phyloP scores from a whole-genome alignment of 2,113 vertebrate genomes.

The Elephas maximus region DNA sequence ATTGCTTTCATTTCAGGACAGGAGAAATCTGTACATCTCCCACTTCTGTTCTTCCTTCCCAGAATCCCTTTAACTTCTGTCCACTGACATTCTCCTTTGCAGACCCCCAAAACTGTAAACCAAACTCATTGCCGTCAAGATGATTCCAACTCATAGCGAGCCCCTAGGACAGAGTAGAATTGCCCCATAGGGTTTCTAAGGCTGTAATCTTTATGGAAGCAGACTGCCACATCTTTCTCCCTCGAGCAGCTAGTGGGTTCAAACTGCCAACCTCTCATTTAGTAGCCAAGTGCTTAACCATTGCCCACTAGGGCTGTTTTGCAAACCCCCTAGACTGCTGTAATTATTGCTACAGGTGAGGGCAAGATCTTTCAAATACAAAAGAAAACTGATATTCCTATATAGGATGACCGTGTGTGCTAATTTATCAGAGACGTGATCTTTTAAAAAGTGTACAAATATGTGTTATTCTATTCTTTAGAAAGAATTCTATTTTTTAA shows the following conservation, averaged over 20 bases:
- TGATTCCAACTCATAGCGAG: too few relatives aligned
- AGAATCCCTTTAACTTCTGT: neutral
- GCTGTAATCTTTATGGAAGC: too few relatives aligned
- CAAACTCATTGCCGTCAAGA: too few relatives aligned
- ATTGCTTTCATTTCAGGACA: neutral
- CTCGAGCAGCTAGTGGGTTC: too few relatives aligned
- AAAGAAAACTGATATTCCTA: neutral
- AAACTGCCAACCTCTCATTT: too few relatives aligned
- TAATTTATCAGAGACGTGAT: neutral
- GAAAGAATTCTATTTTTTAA: neutral
- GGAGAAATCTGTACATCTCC: neutral
- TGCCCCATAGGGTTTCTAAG: too few relatives aligned
- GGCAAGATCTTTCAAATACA: neutral
- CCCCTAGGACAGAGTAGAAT: too few relatives aligned
- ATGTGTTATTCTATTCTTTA: neutral
- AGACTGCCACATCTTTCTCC: too few relatives aligned
- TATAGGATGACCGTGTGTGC: neutral
- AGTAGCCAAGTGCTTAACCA: too few relatives aligned
- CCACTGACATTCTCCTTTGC: rapidly evolving
- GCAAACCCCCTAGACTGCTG: neutral
- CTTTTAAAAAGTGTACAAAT: neutral
- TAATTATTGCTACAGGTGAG: neutral
- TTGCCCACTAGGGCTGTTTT: too few relatives aligned
- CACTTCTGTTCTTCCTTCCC: neutral
- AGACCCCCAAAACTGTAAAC: too few relatives aligned